These are phyloP conservation scores for Crocodylus rhombifer DNA, from an alignment of 2,797 vertebrate species.

Conservation along the genomic window DNA sequence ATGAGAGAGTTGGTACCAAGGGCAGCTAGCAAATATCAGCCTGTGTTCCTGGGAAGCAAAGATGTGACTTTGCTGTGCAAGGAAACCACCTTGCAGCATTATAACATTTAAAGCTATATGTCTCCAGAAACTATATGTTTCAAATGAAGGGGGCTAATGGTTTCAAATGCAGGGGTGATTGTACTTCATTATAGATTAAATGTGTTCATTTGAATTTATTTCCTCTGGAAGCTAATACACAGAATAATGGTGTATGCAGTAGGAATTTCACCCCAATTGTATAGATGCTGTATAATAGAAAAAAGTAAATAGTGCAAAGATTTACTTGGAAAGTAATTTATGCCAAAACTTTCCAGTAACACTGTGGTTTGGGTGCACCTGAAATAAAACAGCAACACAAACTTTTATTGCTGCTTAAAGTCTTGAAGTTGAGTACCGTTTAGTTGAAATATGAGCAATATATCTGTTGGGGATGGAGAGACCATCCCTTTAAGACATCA, in stretches of 20 bases:
- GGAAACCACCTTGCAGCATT: too few relatives aligned
- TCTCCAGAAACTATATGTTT: neutral
- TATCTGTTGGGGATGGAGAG: too few relatives aligned
- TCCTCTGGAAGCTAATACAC: constrained; percentile 17
- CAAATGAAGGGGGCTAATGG: neutral
- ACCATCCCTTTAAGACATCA: too few relatives aligned
- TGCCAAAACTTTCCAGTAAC: constrained; percentile 43
- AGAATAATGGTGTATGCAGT: neutral
- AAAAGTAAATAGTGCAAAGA: constrained; percentile 16
- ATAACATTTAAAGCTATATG: too few relatives aligned
- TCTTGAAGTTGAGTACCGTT: neutral
- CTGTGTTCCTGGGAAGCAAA: neutral
- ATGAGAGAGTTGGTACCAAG: neutral
- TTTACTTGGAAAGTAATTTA: constrained; percentile 33
- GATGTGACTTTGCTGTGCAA: too few relatives aligned
- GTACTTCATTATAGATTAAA: neutral
- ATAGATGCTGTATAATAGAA: constrained; percentile 15
- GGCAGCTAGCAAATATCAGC: neutral
- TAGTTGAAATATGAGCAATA: neutral
- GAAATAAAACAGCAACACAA: constrained; percentile 12
- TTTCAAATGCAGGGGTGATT: neutral
- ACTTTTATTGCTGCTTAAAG: neutral
- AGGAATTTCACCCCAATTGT: constrained; percentile 33
- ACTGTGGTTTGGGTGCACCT: constrained; percentile 57
- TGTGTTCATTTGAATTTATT: constrained; percentile 28